Evolutionary conservation across 1,140 invertebrate species (phyloP).

Genomic region (Pseudomyrmex flavicornis): DNA sequence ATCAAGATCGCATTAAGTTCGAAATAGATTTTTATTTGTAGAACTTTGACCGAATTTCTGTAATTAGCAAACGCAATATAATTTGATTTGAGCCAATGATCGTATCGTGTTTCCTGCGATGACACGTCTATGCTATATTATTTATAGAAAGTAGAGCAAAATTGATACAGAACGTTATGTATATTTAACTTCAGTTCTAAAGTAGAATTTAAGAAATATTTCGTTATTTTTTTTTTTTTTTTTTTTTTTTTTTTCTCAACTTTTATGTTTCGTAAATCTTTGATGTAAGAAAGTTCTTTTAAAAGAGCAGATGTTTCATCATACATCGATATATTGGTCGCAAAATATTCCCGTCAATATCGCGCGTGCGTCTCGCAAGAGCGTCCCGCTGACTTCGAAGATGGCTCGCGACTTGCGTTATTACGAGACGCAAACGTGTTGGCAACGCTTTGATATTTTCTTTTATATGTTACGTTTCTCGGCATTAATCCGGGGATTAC

Average conservation of each 20-base stretch:
- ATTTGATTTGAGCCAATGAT: slow-evolving; percentile 19
- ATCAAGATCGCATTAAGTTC: neutral
- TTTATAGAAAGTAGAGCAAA: neutral
- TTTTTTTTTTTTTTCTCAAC: too few species aligned
- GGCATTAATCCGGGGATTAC: slow-evolving; percentile 29
- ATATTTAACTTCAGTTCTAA: neutral
- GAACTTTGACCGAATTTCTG: neutral
- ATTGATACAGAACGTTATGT: neutral
- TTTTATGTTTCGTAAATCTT: too few species aligned
- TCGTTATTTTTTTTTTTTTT: too few species aligned
- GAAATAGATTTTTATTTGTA: slow-evolving; percentile 8
- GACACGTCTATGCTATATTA: slow-evolving; percentile 1
- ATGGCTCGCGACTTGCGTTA: slow-evolving; percentile 15
- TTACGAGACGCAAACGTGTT: slow-evolving; percentile 34
- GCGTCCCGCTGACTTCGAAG: neutral
- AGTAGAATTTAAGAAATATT: neutral
- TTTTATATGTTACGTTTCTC: slow-evolving; percentile 38
- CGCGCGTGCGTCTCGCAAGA: neutral
- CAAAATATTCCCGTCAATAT: neutral
- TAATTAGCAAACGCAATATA: slow-evolving; percentile 1
- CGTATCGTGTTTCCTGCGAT: neutral
- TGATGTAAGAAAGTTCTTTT: too few species aligned
- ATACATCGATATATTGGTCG: too few species aligned
- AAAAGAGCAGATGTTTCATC: neutral
- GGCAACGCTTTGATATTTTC: slow-evolving; percentile 22